Conservation (phyloP, 2,888 invertebrate species). For the Brachylomia viminalis region DNA sequence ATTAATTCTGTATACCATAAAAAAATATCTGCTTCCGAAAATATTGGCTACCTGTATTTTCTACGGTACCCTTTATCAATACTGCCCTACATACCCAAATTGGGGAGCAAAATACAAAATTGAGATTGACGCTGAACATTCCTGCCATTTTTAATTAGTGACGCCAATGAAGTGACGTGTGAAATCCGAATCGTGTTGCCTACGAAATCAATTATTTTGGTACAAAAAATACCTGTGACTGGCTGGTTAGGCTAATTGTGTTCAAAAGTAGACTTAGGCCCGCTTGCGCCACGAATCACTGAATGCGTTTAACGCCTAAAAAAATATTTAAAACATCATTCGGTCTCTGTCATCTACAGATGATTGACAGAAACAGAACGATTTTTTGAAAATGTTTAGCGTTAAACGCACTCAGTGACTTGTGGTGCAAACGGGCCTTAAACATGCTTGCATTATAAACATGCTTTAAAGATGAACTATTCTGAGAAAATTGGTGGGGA, state of each 20-base stretch:
- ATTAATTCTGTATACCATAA: background rate
- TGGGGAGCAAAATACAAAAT: conserved; percentile 49
- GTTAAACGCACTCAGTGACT: background rate
- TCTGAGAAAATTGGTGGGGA: background rate
- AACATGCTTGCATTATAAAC: background rate
- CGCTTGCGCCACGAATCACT: background rate
- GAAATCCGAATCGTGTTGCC: conserved; percentile 33
- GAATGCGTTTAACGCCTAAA: background rate
- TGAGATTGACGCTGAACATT: conserved; percentile 53
- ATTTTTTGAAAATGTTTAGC: background rate
- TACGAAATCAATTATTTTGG: conserved; percentile 32
- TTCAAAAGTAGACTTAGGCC: background rate
- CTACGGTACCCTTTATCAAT: conserved; percentile 43
- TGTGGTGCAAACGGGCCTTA: background rate
- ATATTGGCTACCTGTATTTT: conserved; percentile 5
- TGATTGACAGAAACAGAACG: background rate
- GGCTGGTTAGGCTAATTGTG: background rate
- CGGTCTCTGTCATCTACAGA: background rate
- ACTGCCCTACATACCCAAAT: conserved; percentile 36
- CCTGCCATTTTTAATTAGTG: conserved; percentile 67
- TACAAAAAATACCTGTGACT: conserved; percentile 12
- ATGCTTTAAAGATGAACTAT: background rate
- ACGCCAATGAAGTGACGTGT: conserved; percentile 44
- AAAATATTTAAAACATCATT: background rate
- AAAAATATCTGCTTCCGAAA: conserved; percentile 1